A percentile compares a stretch with the other conserved stretches of the same genome.
Evolutionary conservation across 1,140 invertebrate species (phyloP).

Genomic region (Drosophila parvula): DNA sequence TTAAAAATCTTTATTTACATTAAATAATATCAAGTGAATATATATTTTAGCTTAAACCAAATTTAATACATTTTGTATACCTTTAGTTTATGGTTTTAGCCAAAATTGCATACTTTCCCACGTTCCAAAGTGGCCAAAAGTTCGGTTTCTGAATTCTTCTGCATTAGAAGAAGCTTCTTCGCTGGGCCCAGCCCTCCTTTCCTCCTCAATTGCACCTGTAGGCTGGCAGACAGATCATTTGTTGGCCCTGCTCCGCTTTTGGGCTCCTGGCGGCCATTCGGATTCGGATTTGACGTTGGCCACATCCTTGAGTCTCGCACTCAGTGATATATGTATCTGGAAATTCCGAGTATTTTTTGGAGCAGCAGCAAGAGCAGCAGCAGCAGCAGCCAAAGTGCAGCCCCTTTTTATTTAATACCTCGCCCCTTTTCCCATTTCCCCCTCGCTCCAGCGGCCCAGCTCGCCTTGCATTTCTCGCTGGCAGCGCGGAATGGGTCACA

Average conservation of each 20-base stretch:
- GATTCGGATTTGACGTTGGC: conserved; percentile 19
- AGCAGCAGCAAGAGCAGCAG: conserved; percentile 25
- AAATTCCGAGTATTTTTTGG: conserved; percentile 66
- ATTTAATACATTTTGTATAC: too few species aligned
- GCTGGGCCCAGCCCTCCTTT: too few species aligned
- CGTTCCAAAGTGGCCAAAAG: conserved; percentile 1
- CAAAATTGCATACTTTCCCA: conserved; percentile 14
- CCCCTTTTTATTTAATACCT: conserved; percentile 55
- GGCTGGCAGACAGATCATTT: conserved; percentile 34
- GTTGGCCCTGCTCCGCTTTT: conserved; percentile 22
- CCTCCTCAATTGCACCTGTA: conserved; percentile 39
- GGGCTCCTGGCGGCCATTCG: conserved; percentile 14
- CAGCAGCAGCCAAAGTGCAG: conserved; percentile 38
- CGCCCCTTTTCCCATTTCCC: conserved; percentile 8
- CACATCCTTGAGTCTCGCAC: conserved; percentile 31
- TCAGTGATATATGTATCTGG: conserved; percentile 58
- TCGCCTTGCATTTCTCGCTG: conserved; percentile 5
- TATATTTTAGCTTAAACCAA: not conserved
- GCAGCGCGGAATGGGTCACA: conserved; percentile 51
- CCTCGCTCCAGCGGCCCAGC: too few species aligned
- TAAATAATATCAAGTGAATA: not conserved
- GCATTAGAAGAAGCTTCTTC: conserved; percentile 29
- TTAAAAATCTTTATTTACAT: not conserved
- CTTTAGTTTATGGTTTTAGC: too few species aligned
- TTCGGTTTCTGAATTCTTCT: not conserved